phyloP scores from a whole-genome alignment of 2,113 vertebrate species.

The Cavia aperea region DNA sequence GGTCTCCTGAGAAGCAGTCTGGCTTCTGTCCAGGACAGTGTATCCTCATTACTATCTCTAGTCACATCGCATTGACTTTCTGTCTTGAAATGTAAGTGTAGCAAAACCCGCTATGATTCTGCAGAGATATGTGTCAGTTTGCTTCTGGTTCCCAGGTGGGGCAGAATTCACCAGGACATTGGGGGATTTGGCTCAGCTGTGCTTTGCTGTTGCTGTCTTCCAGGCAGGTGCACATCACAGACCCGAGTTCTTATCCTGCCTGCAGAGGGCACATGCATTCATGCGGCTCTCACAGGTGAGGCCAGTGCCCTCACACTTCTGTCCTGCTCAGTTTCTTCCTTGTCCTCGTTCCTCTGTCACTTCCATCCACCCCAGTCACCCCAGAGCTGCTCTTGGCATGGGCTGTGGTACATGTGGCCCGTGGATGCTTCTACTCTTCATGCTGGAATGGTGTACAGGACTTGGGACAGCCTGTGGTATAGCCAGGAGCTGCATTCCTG shows the following conservation, averaged over 20 bases:
- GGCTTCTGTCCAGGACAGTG: background rate
- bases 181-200: background rate
- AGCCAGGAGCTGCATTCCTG: background rate
- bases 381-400: background rate
- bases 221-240: slow-evolving; percentile 88
- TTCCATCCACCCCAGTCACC: fast-evolving
- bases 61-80: background rate
- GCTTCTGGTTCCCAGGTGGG: background rate
- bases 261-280: slow-evolving; percentile 82
- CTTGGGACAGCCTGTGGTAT: background rate
- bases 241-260: slow-evolving; percentile 77
- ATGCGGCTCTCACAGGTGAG: slow-evolving; percentile 87
- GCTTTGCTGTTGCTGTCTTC: background rate
- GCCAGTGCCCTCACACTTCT: background rate
- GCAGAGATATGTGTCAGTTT: background rate
- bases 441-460: background rate
- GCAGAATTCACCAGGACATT: fast-evolving
- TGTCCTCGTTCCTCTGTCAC: background rate
- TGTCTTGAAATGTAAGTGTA: background rate
- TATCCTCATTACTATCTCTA: background rate
- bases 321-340: background rate
- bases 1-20: background rate
- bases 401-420: background rate
- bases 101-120: background rate
- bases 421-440: background rate